Evolutionary conservation across 2,113 vertebrate genomes (phyloP).

Genomic region (Planiliza haematocheilus): DNA sequence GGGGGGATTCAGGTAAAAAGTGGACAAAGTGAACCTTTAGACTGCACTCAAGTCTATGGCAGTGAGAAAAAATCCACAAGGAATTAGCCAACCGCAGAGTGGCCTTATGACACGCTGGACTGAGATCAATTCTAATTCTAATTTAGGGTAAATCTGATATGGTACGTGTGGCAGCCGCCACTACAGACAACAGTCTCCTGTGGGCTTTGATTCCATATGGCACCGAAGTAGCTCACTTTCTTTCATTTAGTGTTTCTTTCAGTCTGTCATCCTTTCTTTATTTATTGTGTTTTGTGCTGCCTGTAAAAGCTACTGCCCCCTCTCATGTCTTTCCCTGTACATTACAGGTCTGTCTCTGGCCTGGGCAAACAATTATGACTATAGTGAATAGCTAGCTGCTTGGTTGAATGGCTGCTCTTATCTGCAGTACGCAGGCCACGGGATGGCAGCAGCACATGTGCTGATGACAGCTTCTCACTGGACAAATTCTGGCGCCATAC

Average conservation of each 20-base stretch:
- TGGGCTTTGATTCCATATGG: slow-evolving; percentile 60
- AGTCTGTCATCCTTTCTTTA: slow-evolving; percentile 48
- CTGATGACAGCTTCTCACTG: slow-evolving; percentile 73
- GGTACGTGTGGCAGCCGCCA: slow-evolving; percentile 50
- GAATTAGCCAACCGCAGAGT: background rate
- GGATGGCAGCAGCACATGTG: slow-evolving; percentile 78
- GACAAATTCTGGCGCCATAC: slow-evolving; percentile 55
- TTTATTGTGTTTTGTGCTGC: slow-evolving; percentile 49
- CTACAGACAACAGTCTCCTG: slow-evolving; percentile 49
- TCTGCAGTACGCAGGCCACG: slow-evolving; percentile 64
- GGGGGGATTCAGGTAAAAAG: background rate
- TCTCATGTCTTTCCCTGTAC: slow-evolving; percentile 54
- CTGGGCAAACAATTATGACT: slow-evolving; percentile 73
- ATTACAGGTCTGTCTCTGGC: slow-evolving; percentile 65
- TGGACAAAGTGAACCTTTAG: background rate
- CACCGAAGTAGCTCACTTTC: slow-evolving; percentile 32
- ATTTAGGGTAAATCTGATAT: slow-evolving; percentile 52
- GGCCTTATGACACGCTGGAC: slow-evolving; percentile 33
- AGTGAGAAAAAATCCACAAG: slow-evolving; percentile 7
- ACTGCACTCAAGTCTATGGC: no score
- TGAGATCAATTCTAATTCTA: slow-evolving; percentile 56
- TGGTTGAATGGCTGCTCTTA: slow-evolving; percentile 72
- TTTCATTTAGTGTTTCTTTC: slow-evolving; percentile 44
- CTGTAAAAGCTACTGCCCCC: slow-evolving; percentile 38
- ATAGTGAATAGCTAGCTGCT: slow-evolving; percentile 63